Percentiles rank a stretch among this genome's conserved stretches.
Conservation (phyloP, 2,797 vertebrate genomes). For the Cossypha polioptera region DNA sequence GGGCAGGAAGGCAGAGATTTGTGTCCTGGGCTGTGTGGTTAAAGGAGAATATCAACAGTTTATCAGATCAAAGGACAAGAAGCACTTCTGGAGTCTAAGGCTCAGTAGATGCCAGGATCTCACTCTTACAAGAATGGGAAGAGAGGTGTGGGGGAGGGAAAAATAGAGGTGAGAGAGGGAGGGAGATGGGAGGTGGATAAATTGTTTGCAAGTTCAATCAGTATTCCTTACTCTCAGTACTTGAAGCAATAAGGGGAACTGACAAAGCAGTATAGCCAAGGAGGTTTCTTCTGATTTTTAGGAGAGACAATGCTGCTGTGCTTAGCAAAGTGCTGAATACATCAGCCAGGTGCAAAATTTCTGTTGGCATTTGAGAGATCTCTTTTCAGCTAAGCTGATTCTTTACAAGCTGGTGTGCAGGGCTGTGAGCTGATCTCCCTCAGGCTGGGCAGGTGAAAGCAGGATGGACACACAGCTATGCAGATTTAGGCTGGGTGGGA, state of each 20-base stretch:
- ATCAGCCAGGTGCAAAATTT: neutral
- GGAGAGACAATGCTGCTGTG: rapidly evolving
- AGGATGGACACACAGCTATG: neutral
- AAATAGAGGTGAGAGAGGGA: neutral
- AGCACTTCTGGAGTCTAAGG: neutral
- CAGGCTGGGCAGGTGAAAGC: neutral
- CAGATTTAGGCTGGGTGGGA: neutral
- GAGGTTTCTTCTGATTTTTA: neutral
- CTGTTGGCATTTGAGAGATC: neutral
- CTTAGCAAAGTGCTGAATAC: neutral
- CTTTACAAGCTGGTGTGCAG: neutral
- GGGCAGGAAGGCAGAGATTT: neutral
- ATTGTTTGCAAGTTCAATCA: neutral
- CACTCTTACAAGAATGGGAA: neutral
- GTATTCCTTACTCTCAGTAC: neutral
- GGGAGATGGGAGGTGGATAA: neutral
- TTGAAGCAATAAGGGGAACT: neutral
- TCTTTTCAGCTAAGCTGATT: neutral
- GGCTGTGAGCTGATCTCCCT: neutral
- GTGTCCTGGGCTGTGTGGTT: neutral
- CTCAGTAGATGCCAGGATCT: neutral
- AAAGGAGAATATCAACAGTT: neutral
- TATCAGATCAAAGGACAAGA: neutral
- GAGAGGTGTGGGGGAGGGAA: neutral
- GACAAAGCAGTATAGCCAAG: neutral